phyloP scores from a whole-genome alignment of 2,888 invertebrate genomes.

The Tortricodes alternella region DNA sequence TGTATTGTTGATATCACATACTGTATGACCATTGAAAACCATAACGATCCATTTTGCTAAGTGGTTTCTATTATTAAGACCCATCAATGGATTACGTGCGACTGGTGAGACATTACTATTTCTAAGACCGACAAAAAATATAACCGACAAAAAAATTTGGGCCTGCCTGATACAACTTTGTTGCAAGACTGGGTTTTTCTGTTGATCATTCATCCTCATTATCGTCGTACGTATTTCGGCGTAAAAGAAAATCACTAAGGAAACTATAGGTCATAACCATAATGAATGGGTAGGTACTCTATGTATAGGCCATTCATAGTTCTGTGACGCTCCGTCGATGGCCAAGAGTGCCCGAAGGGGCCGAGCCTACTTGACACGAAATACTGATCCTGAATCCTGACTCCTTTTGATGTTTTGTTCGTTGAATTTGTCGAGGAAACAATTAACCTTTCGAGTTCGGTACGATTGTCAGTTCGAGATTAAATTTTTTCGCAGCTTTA shows the following conservation, averaged over 20 bases:
- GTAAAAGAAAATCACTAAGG: not conserved
- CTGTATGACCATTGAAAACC: conserved; percentile 17
- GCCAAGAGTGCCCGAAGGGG: conserved; percentile 35
- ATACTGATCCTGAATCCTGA: no score
- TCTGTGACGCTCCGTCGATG: conserved; percentile 20
- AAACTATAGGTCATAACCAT: not conserved
- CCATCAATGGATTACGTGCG: conserved; percentile 9
- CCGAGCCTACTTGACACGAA: conserved; percentile 37
- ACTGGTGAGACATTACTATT: conserved; percentile 5
- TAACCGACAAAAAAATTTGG: not conserved
- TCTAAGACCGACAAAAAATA: not conserved
- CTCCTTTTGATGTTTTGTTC: conserved; percentile 32
- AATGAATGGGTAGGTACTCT: not conserved
- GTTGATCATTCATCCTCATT: not conserved
- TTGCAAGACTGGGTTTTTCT: not conserved
- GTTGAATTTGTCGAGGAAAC: conserved; percentile 1
- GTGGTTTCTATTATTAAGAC: conserved; percentile 28
- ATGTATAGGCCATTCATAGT: not conserved
- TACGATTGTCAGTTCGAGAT: not conserved
- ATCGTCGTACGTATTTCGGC: not conserved
- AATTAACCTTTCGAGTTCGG: conserved; percentile 10
- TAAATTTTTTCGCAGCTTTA: not conserved
- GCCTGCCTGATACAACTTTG: not conserved
- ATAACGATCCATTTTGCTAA: conserved; percentile 20
- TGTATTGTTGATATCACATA: conserved; percentile 10